Evolutionary conservation across 2,797 vertebrate species (phyloP).

Genomic region (Tapirus indicus): DNA sequence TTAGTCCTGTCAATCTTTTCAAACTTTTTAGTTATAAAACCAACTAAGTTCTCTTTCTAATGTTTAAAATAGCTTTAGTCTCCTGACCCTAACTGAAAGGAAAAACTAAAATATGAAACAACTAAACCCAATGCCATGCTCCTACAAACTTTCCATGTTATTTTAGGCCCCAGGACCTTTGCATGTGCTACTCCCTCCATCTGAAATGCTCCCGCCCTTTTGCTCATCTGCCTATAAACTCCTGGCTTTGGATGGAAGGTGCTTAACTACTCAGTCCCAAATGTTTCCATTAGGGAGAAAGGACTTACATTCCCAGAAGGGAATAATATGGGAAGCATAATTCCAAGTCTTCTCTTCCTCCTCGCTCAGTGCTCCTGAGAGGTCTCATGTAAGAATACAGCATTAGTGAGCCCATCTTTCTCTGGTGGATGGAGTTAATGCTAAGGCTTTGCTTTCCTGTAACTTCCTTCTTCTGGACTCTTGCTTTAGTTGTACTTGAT

Average conservation of each 20-base stretch:
- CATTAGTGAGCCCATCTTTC: neutral
- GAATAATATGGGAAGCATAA: neutral
- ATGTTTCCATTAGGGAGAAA: neutral
- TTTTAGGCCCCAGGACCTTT: neutral
- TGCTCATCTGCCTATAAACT: neutral
- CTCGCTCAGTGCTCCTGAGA: neutral
- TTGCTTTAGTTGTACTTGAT: neutral
- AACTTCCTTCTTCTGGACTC: neutral
- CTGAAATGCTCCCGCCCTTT: neutral
- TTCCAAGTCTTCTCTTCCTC: neutral
- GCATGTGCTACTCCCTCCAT: neutral
- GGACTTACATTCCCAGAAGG: neutral
- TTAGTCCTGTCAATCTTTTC: neutral
- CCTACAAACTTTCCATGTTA: neutral
- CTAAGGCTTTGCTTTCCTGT: neutral
- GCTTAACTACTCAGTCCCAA: neutral
- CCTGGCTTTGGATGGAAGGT: neutral
- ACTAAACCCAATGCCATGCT: neutral
- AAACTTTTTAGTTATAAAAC: conserved; percentile 16
- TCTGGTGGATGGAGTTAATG: neutral
- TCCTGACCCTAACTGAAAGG: neutral
- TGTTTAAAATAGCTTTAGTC: neutral
- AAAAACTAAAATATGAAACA: neutral
- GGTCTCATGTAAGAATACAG: neutral
- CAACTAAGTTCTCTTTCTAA: neutral